Evolutionary conservation across 2,888 invertebrate species (phyloP).

Genomic region (Epistrophe eligans): DNA sequence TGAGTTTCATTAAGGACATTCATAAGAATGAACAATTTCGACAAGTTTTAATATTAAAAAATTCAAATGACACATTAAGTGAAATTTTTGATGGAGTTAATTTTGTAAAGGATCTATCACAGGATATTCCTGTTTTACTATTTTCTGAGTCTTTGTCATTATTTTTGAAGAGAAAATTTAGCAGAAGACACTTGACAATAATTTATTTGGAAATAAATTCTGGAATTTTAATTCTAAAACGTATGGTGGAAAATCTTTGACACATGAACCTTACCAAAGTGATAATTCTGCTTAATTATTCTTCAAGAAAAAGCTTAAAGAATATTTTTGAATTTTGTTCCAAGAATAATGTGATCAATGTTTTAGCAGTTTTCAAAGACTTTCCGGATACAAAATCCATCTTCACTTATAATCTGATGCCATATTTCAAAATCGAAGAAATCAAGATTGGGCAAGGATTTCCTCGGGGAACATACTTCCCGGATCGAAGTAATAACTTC

Average conservation of each 20-base stretch:
- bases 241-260: conserved; percentile 77
- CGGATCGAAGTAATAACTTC: conserved; percentile 77
- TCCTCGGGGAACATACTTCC: conserved; percentile 67
- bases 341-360: conserved; percentile 79
- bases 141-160: conserved; percentile 77
- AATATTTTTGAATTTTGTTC: conserved; percentile 78
- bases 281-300: conserved; percentile 77
- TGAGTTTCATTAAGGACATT: conserved; percentile 27
- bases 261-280: conserved; percentile 79
- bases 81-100: conserved; percentile 11
- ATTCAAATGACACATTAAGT: background rate
- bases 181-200: conserved; percentile 76
- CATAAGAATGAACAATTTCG: conserved; percentile 19
- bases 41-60: conserved; percentile 33
- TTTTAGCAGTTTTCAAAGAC: conserved; percentile 77
- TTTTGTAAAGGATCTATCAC: conserved; percentile 16
- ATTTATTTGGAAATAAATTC: conserved; percentile 77
- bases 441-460: background rate
- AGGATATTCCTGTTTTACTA: conserved; percentile 78
- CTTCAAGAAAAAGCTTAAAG: conserved; percentile 44
- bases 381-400: conserved; percentile 76
- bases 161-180: conserved; percentile 76
- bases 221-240: conserved; percentile 71
- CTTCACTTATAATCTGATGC: conserved; percentile 79
- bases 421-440: conserved; percentile 77